These are phyloP conservation scores for Cerastis rubricosa DNA, from an alignment of 2,888 invertebrate species.

Conservation along the genomic window DNA sequence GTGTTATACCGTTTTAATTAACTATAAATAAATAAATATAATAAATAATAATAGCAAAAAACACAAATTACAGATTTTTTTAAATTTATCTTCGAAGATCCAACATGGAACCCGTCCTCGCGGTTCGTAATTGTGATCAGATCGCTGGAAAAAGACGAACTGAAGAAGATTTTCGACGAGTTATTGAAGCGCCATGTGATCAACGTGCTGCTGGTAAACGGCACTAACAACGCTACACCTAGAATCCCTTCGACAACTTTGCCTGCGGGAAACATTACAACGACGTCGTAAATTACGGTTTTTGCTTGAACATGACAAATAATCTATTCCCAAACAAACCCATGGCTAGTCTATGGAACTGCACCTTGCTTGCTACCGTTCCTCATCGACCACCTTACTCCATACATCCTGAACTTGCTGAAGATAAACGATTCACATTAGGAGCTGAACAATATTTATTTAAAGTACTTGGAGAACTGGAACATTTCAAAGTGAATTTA, in stretches of 20 bases:
- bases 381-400: constrained; percentile 53
- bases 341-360: constrained; percentile 73
- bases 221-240: constrained; percentile 73
- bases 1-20: too few relatives aligned
- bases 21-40: too few relatives aligned
- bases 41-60: constrained; percentile 51
- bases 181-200: constrained; percentile 67
- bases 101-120: constrained; percentile 74
- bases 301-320: constrained; percentile 66
- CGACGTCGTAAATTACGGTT: constrained; percentile 72
- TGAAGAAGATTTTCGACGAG: constrained; percentile 71
- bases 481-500: constrained; percentile 53
- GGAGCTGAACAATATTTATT: constrained; percentile 61
- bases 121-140: constrained; percentile 71
- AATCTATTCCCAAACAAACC: constrained; percentile 72
- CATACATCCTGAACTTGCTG: constrained; percentile 42
- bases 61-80: constrained; percentile 63
- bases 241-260: constrained; percentile 79
- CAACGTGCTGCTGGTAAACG: constrained; percentile 73
- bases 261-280: constrained; percentile 78
- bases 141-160: constrained; percentile 46
- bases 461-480: constrained; percentile 48
- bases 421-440: constrained; percentile 11
- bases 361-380: constrained; percentile 71
- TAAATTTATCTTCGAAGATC: constrained; percentile 62